Evolutionary conservation across 2,113 vertebrate species (phyloP), one percentile per base, ranked within the genome.

Genomic region (Menidia beryllina): DNA sequence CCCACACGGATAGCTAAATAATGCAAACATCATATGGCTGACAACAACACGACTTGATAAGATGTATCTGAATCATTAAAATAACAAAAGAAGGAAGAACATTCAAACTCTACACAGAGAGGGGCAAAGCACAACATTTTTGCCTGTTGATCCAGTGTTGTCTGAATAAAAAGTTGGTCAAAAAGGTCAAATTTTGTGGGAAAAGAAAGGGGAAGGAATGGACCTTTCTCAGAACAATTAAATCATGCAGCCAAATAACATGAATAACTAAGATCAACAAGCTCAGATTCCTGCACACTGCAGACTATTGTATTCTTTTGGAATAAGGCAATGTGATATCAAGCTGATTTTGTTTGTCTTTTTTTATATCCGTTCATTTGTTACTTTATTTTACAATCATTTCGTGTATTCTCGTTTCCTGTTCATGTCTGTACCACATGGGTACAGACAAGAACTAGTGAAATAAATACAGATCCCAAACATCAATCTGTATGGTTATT

Each of bases 21-120:
- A 68, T 66, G 34, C 1, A 67, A 72, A 68, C 47, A 53, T 61
- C 62, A 70, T 24, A 52, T 21, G 7, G 52, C 81, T 41, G 41
- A 71, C 5, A 47, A 66, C 23, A 53, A 60, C 52, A 61, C 24
- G 20, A 1, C 43, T 48, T 20, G 15, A 67, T 41, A 30, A 17
- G 41, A 27, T 27, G 24, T 34, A 8, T 49, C 49, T n/a, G 50
- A 3, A 68, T 30, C 23, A 62, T 23, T 24, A 69, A 75, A 54
- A 61, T 77, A 27, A 48, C 62, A 30, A 38, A 20, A 50, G 20
- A 50, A 3, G 36, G 17, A 45, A 45, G 17, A 17, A 2, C 1
- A 41, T 34, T 34, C 30, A 34, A 34, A 34, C 30, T n/a, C n/a
- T n/a, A 38, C 5, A 38, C 5, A 38, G 11, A 38, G 11, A 39